These are phyloP conservation scores for Oasisia sp. DNA, from an alignment of 2,888 invertebrate species.

Conservation along the genomic window DNA sequence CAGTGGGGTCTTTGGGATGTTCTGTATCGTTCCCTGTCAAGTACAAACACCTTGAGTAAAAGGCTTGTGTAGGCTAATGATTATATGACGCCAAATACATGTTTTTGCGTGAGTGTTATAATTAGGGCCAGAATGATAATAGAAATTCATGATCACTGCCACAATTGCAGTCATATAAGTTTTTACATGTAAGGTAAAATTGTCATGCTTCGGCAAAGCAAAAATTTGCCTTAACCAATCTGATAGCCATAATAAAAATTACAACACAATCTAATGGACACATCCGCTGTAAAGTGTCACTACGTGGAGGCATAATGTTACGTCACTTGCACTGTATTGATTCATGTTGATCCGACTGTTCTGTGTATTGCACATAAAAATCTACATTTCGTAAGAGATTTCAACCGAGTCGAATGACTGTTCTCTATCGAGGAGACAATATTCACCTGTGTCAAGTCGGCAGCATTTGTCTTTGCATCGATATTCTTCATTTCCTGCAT, in stretches of 20 bases:
- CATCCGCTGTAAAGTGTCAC: not conserved
- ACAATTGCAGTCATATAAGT: no score
- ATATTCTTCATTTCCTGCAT: constrained; percentile 55
- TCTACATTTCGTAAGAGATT: not conserved
- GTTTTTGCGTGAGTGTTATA: no score
- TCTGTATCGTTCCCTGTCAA: constrained; percentile 24
- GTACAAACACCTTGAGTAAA: not conserved
- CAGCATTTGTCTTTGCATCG: constrained; percentile 42
- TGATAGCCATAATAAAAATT: not conserved
- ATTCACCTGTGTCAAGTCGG: not conserved
- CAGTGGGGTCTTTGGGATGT: constrained; percentile 57
- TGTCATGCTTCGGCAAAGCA: no score
- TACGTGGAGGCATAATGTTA: not conserved
- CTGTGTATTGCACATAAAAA: not conserved
- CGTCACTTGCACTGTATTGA: not conserved
- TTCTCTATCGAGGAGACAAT: no score
- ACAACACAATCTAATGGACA: constrained; percentile 25
- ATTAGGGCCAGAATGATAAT: no score
- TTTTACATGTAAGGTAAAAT: no score
- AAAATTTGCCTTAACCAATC: no score
- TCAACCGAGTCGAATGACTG: no score
- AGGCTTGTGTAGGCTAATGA: not conserved
- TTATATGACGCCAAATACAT: not conserved
- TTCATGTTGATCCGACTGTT: not conserved
- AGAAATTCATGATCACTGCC: no score